Percentiles rank a stretch among this genome's conserved stretches.
phyloP scores from a whole-genome alignment of 1,140 invertebrate species.

The Drosophila rhopaloa region DNA sequence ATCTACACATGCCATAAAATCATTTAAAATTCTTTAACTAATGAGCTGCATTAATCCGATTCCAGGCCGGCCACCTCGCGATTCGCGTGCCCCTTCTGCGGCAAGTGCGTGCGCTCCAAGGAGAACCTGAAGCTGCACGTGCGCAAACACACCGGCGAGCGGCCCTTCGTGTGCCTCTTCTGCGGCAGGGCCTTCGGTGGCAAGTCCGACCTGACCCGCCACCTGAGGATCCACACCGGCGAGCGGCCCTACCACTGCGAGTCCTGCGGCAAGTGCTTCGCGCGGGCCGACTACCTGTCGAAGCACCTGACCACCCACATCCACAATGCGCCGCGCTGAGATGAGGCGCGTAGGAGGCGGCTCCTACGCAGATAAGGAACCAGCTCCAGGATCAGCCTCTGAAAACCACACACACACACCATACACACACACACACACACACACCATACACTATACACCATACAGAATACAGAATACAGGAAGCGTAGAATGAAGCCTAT shows the following conservation, averaged over 20 bases:
- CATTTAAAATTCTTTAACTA: no score
- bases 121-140: conserved; percentile 95
- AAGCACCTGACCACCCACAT: conserved; percentile 96
- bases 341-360: conserved; percentile 85
- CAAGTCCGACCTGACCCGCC: conserved; percentile 93
- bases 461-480: conserved; percentile 52
- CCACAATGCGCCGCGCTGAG: conserved; percentile 88
- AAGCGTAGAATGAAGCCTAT: conserved; percentile 37
- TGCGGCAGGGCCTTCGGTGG: conserved; percentile 94
- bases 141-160: conserved; percentile 94
- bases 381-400: conserved; percentile 21
- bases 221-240: conserved; percentile 94
- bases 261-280: conserved; percentile 96
- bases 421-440: conserved; percentile 14
- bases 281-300: conserved; percentile 94
- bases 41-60: background rate
- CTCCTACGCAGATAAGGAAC: conserved; percentile 84
- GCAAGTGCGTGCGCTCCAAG: conserved; percentile 94
- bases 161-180: conserved; percentile 94
- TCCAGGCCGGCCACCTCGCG: conserved; percentile 84
- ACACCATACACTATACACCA: background rate
- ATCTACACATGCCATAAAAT: no score
- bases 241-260: conserved; percentile 93
- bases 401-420: background rate
- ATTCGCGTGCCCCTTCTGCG: conserved; percentile 94